Evolutionary conservation across 2,797 vertebrate species (phyloP), one percentile per base, ranked within the genome.

Genomic region (Orestias chungarensis): DNA sequence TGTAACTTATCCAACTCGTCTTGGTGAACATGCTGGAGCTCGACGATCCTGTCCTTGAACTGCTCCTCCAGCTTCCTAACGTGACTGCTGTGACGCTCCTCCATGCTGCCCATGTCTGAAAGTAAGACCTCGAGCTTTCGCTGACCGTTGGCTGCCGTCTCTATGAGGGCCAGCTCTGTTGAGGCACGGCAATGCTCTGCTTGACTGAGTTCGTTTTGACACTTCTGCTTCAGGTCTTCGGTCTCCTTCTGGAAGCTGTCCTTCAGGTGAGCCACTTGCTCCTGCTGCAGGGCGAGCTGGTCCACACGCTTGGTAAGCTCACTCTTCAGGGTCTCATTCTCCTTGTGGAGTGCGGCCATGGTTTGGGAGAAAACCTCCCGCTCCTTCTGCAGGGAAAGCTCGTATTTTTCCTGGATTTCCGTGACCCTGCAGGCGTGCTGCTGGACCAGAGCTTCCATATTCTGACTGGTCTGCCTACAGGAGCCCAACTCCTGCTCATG

Each of bases 1-100:
- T 96, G 95, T 68, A 98, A 85, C 4, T 93, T 92, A 76, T 95
- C 92, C n/a, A 98, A 89, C 86, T 99, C 96, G 70, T 96, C 93
- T 43, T 92, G 70, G 1, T 98, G 97, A 75, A 95, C 80, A 0
- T 84, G 88, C 84, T 96, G 95, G 25, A 99, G 92, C 74, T 97
- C 94, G 72, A 92, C 91, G 74, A 98, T 88, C 86, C 95, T 96
- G 64, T 90, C 89, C 67, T 96, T 95, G 86, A 97, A 97, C 64
- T 94, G 94, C 38, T 95, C 93, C 85, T 98, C 96, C 35, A 98
- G 92, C 7, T 90, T 93, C 54, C 91, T 93, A 74, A 97, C 91
- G 17, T 96, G 95, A 72, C 94, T 93, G 71, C 94, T 76, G 1
- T 97, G 96, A 40, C 88, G 92, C 54, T 83, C 90, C 84, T 97